Percentiles rank a stretch among this genome's conserved stretches.
phyloP scores from a whole-genome alignment of 2,113 vertebrate species.

The Plestiodon gilberti region DNA sequence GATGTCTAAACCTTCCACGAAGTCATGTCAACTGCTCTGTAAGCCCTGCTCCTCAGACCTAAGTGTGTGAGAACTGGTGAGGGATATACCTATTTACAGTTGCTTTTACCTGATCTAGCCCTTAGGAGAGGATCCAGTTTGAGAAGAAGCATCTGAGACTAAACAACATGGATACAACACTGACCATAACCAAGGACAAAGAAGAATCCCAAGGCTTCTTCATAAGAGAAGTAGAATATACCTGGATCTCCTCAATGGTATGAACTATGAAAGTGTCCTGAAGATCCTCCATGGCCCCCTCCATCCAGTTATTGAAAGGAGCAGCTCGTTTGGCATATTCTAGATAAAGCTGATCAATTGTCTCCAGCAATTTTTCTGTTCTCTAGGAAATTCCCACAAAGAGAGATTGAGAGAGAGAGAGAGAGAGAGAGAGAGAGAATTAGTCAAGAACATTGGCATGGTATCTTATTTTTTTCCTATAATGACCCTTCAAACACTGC shows the following conservation, averaged over 20 bases:
- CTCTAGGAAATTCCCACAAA: slow-evolving; percentile 74
- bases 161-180: neutral
- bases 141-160: neutral
- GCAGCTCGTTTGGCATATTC: slow-evolving; percentile 98
- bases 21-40: no score
- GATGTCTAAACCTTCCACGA: neutral
- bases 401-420: slow-evolving; percentile 1
- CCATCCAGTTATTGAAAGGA: slow-evolving; percentile 99
- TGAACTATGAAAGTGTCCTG: slow-evolving; percentile 99
- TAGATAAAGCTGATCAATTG: slow-evolving; percentile 96
- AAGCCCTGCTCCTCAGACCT: neutral
- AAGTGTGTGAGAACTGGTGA: neutral
- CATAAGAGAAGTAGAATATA: slow-evolving; percentile 51
- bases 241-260: slow-evolving; percentile 98
- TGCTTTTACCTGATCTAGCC: no score
- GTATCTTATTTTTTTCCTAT: neutral
- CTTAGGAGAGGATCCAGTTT: neutral
- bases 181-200: neutral
- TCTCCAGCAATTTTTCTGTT: slow-evolving; percentile 96
- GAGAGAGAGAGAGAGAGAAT: neutral
- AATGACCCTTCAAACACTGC: slow-evolving; percentile 26
- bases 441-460: slow-evolving; percentile 29
- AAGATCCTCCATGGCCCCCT: slow-evolving; percentile 98
- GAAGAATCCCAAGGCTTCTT: neutral
- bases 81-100: no score